Conservation (phyloP, 2,888 invertebrate genomes). For the Mechanitis messenoides region DNA sequence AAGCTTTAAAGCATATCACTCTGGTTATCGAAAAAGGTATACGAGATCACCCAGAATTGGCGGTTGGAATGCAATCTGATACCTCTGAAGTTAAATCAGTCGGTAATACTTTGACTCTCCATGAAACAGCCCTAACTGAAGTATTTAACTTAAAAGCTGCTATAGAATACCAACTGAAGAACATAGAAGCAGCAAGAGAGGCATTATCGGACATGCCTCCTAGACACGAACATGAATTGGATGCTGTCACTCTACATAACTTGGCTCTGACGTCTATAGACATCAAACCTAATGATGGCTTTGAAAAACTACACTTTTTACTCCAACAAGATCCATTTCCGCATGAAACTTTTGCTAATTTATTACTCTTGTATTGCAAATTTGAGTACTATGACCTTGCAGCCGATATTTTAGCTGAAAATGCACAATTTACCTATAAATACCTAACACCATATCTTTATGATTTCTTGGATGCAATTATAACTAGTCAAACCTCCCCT, state of each 20-base stretch:
- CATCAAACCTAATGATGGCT: slow-evolving; percentile 91
- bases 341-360: slow-evolving; percentile 97
- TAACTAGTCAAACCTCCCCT: slow-evolving; percentile 97
- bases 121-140: slow-evolving; percentile 97
- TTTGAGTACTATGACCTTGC: slow-evolving; percentile 98
- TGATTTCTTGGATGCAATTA: slow-evolving; percentile 96
- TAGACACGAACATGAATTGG: slow-evolving; percentile 96
- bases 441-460: slow-evolving; percentile 95
- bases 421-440: slow-evolving; percentile 96
- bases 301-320: slow-evolving; percentile 89
- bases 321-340: slow-evolving; percentile 97
- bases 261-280: slow-evolving; percentile 94
- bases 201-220: slow-evolving; percentile 94
- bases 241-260: slow-evolving; percentile 98
- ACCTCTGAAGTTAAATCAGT: slow-evolving; percentile 95
- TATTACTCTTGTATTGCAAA: slow-evolving; percentile 95
- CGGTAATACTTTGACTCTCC: slow-evolving; percentile 94
- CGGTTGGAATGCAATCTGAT: slow-evolving; percentile 98
- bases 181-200: slow-evolving; percentile 89
- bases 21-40: slow-evolving; percentile 96
- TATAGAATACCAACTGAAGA: slow-evolving; percentile 91
- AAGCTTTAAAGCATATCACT: slow-evolving; percentile 94
- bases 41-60: slow-evolving; percentile 96
- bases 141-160: slow-evolving; percentile 99
- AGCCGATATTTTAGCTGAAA: slow-evolving; percentile 98